Conservation (phyloP, 2,113 vertebrate species). For the Sphaerodactylus townsendi region DNA sequence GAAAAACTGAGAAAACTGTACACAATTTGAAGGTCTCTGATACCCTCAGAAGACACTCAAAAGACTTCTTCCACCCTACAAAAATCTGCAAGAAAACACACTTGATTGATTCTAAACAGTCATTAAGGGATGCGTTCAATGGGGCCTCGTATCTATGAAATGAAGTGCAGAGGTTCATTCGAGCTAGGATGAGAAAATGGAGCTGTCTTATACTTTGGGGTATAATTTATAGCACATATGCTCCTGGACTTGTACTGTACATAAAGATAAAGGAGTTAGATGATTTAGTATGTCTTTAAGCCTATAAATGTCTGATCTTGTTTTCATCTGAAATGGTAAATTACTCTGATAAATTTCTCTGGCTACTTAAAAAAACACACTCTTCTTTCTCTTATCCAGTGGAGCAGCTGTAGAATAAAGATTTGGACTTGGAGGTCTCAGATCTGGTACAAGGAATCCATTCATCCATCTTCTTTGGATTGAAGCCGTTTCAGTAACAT, state of each 20-base stretch:
- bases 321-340: conserved; percentile 11
- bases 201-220: neutral
- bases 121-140: neutral
- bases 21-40: too few relatives aligned
- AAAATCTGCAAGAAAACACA: conserved; percentile 15
- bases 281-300: neutral
- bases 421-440: neutral
- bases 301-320: conserved; percentile 13
- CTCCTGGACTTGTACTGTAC: neutral
- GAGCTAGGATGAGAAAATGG: conserved; percentile 25
- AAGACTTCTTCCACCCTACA: neutral
- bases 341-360: neutral
- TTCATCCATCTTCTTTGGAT: neutral
- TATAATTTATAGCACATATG: conserved; percentile 29
- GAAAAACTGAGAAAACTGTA: too few relatives aligned
- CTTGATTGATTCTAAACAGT: neutral
- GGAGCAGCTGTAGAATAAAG: neutral
- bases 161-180: conserved; percentile 18
- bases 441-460: neutral
- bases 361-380: neutral
- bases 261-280: conserved; percentile 28
- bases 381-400: neutral
- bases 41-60: neutral
- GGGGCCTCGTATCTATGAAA: neutral
- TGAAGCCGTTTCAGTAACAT: neutral